Conservation (phyloP, 1,140 invertebrate genomes). For the Tetramorium parvispinum region DNA sequence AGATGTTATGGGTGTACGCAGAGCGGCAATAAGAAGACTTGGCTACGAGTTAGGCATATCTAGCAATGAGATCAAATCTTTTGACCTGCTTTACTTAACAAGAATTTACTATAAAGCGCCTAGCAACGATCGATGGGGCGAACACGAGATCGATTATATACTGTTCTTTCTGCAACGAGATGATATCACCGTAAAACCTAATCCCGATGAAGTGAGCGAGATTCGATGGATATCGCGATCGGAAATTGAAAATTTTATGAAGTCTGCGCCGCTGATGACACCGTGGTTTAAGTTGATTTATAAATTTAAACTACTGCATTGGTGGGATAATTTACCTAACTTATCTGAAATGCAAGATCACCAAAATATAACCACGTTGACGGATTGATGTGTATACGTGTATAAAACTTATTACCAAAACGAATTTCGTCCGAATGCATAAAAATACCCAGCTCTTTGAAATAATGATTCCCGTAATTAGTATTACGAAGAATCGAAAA, state of each 20-base stretch:
- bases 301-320: conserved; percentile 90
- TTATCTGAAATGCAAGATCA: conserved; percentile 91
- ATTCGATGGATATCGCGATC: conserved; percentile 91
- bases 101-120: conserved; percentile 94
- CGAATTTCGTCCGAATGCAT: not conserved
- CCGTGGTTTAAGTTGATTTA: conserved; percentile 97
- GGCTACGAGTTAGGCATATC: conserved; percentile 95
- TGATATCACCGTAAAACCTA: conserved; percentile 91
- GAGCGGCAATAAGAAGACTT: conserved; percentile 95
- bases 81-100: conserved; percentile 93
- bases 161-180: conserved; percentile 94
- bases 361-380: conserved; percentile 79
- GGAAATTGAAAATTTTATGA: conserved; percentile 89
- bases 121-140: conserved; percentile 94
- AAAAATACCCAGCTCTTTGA: not conserved
- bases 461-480: not conserved
- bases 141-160: conserved; percentile 98
- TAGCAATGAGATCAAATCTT: conserved; percentile 86
- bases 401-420: not conserved
- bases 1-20: conserved; percentile 90
- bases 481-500: not conserved
- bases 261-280: conserved; percentile 90
- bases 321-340: conserved; percentile 96
- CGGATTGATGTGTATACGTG: not conserved
- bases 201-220: conserved; percentile 96